A percentile compares a stretch with the other conserved stretches of the same genome.
phyloP scores from a whole-genome alignment of 2,113 vertebrate genomes.

The Periophthalmodon schlosseri region DNA sequence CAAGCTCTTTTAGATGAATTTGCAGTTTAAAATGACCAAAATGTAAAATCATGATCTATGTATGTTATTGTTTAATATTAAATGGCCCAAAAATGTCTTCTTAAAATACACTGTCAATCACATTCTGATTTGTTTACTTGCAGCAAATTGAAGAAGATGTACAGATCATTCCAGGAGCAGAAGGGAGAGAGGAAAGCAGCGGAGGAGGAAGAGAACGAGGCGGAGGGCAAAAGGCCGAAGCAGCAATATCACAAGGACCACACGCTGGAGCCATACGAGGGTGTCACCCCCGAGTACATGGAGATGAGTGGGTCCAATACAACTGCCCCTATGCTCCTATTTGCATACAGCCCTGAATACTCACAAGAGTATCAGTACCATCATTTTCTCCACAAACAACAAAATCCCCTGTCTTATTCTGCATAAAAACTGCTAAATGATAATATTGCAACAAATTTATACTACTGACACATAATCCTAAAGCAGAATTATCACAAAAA shows the following conservation, averaged over 20 bases:
- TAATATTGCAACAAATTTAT: no score
- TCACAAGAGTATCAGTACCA: neutral
- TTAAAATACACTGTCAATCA: neutral
- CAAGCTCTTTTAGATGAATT: no score
- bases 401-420: no score
- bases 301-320: slow-evolving; percentile 89
- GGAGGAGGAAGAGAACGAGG: slow-evolving; percentile 68
- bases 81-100: no score
- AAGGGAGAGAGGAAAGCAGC: slow-evolving; percentile 62
- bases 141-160: slow-evolving; percentile 96
- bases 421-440: no score
- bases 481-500: no score
- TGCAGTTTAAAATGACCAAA: no score
- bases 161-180: slow-evolving; percentile 89
- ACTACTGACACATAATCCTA: no score
- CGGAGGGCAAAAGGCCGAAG: slow-evolving; percentile 75
- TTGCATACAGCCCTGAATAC: neutral
- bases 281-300: slow-evolving; percentile 96
- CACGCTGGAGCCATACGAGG: slow-evolving; percentile 88
- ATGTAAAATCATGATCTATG: no score
- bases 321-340: neutral
- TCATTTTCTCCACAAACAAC: no score
- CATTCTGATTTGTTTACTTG: slow-evolving; percentile 10
- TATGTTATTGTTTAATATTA: no score
- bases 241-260: slow-evolving; percentile 92